These are phyloP conservation scores for Hydrozoanthus tunicans DNA, from an alignment of 64 coral and sea anemone species.

Conservation along the genomic window DNA sequence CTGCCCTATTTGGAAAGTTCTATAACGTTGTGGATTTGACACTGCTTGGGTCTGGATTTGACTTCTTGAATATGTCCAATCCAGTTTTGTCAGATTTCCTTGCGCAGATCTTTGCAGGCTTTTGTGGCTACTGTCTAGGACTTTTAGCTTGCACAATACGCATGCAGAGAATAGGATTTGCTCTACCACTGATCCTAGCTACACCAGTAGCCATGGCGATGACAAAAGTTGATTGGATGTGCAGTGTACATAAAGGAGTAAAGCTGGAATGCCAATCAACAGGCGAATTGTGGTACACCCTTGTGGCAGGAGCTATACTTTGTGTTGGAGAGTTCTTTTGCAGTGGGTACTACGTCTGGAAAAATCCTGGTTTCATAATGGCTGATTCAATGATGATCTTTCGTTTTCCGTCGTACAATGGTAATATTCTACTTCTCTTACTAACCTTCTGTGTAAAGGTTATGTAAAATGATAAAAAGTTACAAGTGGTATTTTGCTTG, in stretches of 20 bases:
- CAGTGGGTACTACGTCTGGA: constrained; percentile 48
- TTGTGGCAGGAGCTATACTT: constrained; percentile 13
- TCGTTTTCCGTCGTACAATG: constrained; percentile 50
- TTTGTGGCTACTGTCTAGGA: constrained; percentile 38
- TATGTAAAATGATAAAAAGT: background rate
- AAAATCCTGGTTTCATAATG: constrained; percentile 58
- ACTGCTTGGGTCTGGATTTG: constrained; percentile 21
- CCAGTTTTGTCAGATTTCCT: constrained; percentile 42
- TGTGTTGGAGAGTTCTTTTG: constrained; percentile 52
- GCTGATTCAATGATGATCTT: constrained; percentile 41
- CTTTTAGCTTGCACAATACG: constrained; percentile 42
- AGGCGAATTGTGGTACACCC: constrained; percentile 42
- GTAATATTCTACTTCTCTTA: background rate
- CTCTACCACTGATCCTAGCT: constrained; percentile 38
- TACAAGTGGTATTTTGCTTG: too few relatives aligned
- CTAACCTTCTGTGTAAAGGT: background rate
- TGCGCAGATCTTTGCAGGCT: constrained; percentile 42
- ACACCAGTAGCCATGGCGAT: constrained; percentile 52
- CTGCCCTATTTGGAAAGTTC: constrained; percentile 31
- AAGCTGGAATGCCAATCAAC: constrained; percentile 29
- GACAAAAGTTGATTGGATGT: constrained; percentile 55
- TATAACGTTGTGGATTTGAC: constrained; percentile 37
- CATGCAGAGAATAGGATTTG: constrained; percentile 53
- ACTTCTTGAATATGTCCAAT: constrained; percentile 38
- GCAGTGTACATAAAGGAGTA: constrained; percentile 6